Base-by-base conservation (phyloP, 2,888 invertebrate genomes). In the Campopleginae sp. region DNA sequence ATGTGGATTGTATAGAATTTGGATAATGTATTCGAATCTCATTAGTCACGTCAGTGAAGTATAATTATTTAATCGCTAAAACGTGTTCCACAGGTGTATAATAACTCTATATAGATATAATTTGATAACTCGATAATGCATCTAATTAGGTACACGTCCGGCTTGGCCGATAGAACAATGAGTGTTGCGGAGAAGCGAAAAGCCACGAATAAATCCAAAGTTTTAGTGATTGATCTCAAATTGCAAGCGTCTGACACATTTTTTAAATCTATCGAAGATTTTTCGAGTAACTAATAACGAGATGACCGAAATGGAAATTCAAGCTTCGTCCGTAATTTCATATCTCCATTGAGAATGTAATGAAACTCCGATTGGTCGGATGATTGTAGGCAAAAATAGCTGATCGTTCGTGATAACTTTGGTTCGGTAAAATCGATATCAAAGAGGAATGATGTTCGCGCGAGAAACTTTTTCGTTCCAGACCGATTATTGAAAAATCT, bases 391-490 rank as follows among this genome's bases (percentile, higher is more conserved):
- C 81, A 87, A 88, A 89, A 88, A 86, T 85, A 86, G 87, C 82
- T 86, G 82, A 78, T 88, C 86, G 87, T 86, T 86, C 86, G 66
- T 82, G 38, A 38, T 17, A 82, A 80, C 63, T 84, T 82, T 86
- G 79, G 42, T 87, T 79, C 79, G 84, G 68, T 86, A 77, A 81
- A 75, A 72, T 87, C 87, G 27, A 51, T 54, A 74, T 72, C 63
- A 79, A 90, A 90, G 90, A 90, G 90, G 90, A 90, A 90, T 90
- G 90, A 90, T 80, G 82, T 33, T 78, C 27, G n/a, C 54, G 63
- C 14, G 68, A 23, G 10, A 23, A 48, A 72, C 44, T 51, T 51
- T 23, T 17, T 48, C 38, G 46, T 78, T 44, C 72, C 58, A 54
- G 54, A 76, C 75, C 23, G 54, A 68, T 27, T 31, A 31, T 63